Evolutionary conservation across 1,140 invertebrate genomes (phyloP).

Genomic region (Paralvinella palmiformis): DNA sequence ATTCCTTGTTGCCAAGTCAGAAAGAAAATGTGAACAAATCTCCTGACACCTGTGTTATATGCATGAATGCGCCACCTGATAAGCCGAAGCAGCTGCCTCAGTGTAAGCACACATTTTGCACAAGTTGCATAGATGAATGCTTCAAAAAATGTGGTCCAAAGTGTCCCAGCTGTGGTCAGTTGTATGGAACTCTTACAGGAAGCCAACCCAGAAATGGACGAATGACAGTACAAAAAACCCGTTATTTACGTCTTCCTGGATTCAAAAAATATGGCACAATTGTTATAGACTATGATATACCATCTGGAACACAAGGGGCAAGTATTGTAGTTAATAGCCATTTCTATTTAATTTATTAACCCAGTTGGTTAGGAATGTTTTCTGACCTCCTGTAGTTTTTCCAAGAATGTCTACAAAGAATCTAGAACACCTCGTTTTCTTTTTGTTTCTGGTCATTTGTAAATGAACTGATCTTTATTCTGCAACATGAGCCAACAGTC

Average conservation of each 20-base stretch:
- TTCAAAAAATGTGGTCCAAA: not conserved
- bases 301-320: not conserved
- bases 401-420: too few species aligned
- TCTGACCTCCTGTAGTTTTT: too few species aligned
- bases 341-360: not conserved
- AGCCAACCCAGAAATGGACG: conserved; percentile 6
- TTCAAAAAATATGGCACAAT: not conserved
- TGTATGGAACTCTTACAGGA: conserved; percentile 10
- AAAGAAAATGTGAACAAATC: too few species aligned
- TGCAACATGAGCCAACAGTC: too few species aligned
- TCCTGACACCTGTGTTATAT: too few species aligned
- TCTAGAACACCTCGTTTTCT: too few species aligned
- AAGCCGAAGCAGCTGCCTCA: conserved; percentile 8
- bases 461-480: too few species aligned
- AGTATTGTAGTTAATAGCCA: not conserved
- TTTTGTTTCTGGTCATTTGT: too few species aligned
- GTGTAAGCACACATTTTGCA: conserved; percentile 15
- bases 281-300: not conserved
- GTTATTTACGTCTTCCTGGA: not conserved
- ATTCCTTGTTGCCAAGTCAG: too few species aligned
- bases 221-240: not conserved
- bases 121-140: conserved; percentile 1
- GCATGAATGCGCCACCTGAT: too few species aligned
- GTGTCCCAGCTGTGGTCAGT: conserved; percentile 1
- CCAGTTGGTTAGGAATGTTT: not conserved